A percentile compares a stretch with the other conserved stretches of the same genome.
These are phyloP conservation scores for Macquaria ambigua DNA, from an alignment of 2,113 vertebrate genomes.

Conservation along the genomic window DNA sequence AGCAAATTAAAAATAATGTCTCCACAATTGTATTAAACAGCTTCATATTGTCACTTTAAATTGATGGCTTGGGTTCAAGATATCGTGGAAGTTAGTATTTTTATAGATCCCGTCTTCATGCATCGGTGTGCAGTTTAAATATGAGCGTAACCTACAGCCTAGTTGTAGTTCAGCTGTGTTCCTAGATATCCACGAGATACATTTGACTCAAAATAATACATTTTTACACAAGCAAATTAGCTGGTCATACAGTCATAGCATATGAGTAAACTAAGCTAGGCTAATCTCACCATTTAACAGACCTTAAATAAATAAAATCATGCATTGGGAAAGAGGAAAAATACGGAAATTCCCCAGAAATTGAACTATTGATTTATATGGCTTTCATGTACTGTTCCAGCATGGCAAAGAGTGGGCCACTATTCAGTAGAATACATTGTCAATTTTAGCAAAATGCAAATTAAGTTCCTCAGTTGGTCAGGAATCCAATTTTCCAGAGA, in stretches of 20 bases:
- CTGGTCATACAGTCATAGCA: neutral
- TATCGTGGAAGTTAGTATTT: neutral
- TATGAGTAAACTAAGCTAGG: neutral
- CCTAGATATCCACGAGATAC: neutral
- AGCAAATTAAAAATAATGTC: neutral
- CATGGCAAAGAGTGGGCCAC: neutral
- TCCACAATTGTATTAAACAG: neutral
- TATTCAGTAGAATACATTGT: slow-evolving; percentile 32
- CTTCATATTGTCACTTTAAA: neutral
- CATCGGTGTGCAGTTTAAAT: neutral
- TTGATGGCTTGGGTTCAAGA: neutral
- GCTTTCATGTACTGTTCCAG: slow-evolving; percentile 7
- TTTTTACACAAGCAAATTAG: neutral
- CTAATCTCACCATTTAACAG: neutral
- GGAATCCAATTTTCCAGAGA: slow-evolving; percentile 73
- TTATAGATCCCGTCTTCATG: neutral
- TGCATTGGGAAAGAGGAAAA: neutral
- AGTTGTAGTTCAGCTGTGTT: neutral
- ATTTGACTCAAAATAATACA: neutral
- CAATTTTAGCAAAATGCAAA: slow-evolving; percentile 67
- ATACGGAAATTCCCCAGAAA: neutral
- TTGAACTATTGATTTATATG: slow-evolving; percentile 22
- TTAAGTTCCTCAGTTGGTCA: slow-evolving; percentile 46
- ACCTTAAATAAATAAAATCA: neutral
- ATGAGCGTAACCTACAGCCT: neutral